phyloP scores from a whole-genome alignment of 2,113 vertebrate species.

The Butorides virescens region DNA sequence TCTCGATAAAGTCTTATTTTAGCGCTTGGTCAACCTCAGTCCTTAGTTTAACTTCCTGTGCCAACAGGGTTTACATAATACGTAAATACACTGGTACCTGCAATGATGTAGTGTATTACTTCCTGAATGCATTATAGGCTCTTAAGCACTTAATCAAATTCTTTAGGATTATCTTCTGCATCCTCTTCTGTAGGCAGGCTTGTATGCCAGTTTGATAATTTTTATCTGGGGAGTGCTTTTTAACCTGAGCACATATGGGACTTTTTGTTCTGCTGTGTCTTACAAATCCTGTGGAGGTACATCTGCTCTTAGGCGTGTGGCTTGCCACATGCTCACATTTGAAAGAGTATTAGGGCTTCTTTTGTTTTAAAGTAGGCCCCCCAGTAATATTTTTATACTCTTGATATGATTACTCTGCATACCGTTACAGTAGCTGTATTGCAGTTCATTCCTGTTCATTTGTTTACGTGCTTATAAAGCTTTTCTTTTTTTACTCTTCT shows the following conservation, averaged over 20 bases:
- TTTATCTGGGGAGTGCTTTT: neutral
- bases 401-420: neutral
- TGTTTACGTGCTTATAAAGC: neutral
- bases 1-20: neutral
- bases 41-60: neutral
- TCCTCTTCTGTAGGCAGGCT: neutral
- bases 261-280: neutral
- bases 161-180: slow-evolving; percentile 3
- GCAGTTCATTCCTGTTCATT: neutral
- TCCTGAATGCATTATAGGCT: slow-evolving; percentile 14
- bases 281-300: neutral
- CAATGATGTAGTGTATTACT: neutral
- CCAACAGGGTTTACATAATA: neutral
- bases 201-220: neutral
- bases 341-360: neutral
- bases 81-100: neutral
- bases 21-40: neutral
- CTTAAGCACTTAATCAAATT: slow-evolving; percentile 51
- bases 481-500: neutral
- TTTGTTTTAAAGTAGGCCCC: neutral
- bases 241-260: neutral
- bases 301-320: neutral
- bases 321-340: neutral
- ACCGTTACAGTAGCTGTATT: neutral
- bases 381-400: neutral